These are phyloP conservation scores for Vicugna pacos DNA, from an alignment of 2,113 vertebrate genomes.

Conservation along the genomic window DNA sequence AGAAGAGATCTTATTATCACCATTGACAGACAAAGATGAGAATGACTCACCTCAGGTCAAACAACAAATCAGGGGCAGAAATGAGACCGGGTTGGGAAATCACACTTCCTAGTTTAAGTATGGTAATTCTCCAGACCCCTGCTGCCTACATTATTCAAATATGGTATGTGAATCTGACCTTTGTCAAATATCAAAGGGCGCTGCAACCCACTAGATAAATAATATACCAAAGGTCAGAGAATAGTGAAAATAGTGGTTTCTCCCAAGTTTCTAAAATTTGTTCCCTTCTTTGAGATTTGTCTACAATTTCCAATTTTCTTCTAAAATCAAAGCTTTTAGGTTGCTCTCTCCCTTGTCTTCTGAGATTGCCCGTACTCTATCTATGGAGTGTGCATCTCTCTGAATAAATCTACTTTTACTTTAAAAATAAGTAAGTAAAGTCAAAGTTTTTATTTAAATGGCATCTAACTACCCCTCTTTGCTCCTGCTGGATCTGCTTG, in stretches of 20 bases:
- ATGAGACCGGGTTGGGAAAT: constrained; percentile 49
- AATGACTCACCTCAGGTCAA: constrained; percentile 66
- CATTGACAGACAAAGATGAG: constrained; percentile 55
- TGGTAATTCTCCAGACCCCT: constrained; percentile 50
- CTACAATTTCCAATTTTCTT: constrained; percentile 42
- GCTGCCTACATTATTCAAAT: constrained; percentile 76
- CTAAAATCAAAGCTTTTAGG: constrained; percentile 10
- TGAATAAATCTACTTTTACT: too few species aligned
- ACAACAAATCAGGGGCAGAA: constrained; percentile 62
- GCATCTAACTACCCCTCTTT: constrained; percentile 10
- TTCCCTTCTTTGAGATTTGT: constrained; percentile 42
- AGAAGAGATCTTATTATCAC: constrained; percentile 69
- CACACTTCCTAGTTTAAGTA: constrained; percentile 15
- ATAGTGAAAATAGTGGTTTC: constrained; percentile 61
- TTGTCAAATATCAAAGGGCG: constrained; percentile 72
- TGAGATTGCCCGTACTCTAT: too few species aligned
- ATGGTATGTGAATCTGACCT: constrained; percentile 47
- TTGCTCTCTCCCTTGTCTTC: too few species aligned
- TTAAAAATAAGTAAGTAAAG: neutral
- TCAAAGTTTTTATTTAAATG: constrained; percentile 43
- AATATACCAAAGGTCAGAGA: constrained; percentile 70
- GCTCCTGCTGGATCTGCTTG: neutral
- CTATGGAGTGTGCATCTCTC: too few species aligned
- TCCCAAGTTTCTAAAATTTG: constrained; percentile 40
- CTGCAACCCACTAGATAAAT: constrained; percentile 72